A percentile compares a stretch with the other conserved stretches of the same genome.
These are phyloP conservation scores for Prietella phreatophila DNA, from an alignment of 2,113 vertebrate species.

Conservation along the genomic window DNA sequence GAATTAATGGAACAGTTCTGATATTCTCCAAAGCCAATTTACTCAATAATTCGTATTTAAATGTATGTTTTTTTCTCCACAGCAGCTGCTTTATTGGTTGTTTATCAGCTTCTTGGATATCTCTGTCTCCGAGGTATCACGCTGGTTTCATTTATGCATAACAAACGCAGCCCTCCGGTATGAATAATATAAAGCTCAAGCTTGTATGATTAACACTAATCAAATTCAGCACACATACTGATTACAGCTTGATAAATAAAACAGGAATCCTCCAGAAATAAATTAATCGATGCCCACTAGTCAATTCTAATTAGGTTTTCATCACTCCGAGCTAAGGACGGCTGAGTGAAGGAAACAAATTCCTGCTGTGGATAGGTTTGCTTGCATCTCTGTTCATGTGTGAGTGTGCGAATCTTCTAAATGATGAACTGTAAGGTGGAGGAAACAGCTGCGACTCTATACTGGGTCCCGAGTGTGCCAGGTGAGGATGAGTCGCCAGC, in stretches of 20 bases:
- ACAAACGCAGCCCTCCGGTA: conserved; percentile 30
- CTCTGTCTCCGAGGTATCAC: conserved; percentile 20
- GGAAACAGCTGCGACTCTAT: conserved; percentile 48
- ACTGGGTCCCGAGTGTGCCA: conserved; percentile 38
- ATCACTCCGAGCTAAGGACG: conserved; percentile 26
- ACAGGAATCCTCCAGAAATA: conserved; percentile 27
- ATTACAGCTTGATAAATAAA: conserved; percentile 49
- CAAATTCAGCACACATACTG: conserved; percentile 44
- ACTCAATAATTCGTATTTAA: not conserved
- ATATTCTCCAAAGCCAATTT: not conserved
- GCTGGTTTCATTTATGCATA: conserved; percentile 22
- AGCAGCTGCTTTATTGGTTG: conserved; percentile 12
- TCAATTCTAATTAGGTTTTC: conserved; percentile 50
- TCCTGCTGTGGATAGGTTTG: conserved; percentile 12
- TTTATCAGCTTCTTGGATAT: conserved; percentile 10
- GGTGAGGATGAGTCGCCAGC: conserved; percentile 22
- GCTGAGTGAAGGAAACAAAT: conserved; percentile 1
- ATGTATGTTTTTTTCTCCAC: not conserved
- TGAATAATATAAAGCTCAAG: conserved; percentile 23
- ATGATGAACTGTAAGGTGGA: conserved; percentile 10
- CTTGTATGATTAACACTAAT: conserved; percentile 47
- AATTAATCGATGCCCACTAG: conserved; percentile 48
- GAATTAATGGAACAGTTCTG: not conserved
- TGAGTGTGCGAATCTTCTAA: not conserved
- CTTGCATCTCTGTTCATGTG: not conserved